A percentile compares a stretch with the other conserved stretches of the same genome.
phyloP scores from a whole-genome alignment of 2,888 invertebrate species.

The Apodemia hepburni region DNA sequence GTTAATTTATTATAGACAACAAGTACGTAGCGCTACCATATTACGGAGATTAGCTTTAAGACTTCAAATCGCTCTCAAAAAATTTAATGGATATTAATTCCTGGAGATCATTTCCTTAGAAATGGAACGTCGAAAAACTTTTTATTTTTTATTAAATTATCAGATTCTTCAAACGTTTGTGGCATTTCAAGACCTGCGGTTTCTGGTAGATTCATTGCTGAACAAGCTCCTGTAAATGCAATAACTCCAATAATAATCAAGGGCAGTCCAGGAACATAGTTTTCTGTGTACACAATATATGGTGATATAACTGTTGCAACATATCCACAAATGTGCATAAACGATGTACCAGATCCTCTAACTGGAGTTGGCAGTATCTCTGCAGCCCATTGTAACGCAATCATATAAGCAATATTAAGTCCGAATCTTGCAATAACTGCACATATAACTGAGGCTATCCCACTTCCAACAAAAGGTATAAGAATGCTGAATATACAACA shows the following conservation, averaged over 20 bases:
- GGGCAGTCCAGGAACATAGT: slow-evolving; percentile 50
- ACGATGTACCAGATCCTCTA: slow-evolving; percentile 51
- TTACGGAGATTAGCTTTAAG: no score
- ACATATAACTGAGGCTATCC: slow-evolving; percentile 49
- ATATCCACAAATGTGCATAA: slow-evolving; percentile 49
- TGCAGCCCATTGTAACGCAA: slow-evolving; percentile 53
- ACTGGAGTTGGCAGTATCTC: slow-evolving; percentile 58
- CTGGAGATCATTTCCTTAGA: slow-evolving; percentile 32
- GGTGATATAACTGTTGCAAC: slow-evolving; percentile 51
- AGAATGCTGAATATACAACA: slow-evolving; percentile 47
- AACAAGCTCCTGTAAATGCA: slow-evolving; percentile 40
- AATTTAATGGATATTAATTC: no score
- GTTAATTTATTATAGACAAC: no score
- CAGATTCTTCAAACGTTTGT: slow-evolving; percentile 60
- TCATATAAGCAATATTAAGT: slow-evolving; percentile 51
- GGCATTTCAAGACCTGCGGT: slow-evolving; percentile 59
- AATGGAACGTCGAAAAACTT: slow-evolving; percentile 50
- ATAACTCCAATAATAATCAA: slow-evolving; percentile 44
- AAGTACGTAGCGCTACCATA: no score
- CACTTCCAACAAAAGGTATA: slow-evolving; percentile 44
- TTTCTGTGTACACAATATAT: slow-evolving; percentile 54
- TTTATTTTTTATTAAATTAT: slow-evolving; percentile 43
- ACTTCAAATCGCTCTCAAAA: no score
- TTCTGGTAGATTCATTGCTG: slow-evolving; percentile 52
- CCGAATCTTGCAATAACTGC: slow-evolving; percentile 55